phyloP scores from a whole-genome alignment of 2,113 vertebrate species.

The Motacilla alba region DNA sequence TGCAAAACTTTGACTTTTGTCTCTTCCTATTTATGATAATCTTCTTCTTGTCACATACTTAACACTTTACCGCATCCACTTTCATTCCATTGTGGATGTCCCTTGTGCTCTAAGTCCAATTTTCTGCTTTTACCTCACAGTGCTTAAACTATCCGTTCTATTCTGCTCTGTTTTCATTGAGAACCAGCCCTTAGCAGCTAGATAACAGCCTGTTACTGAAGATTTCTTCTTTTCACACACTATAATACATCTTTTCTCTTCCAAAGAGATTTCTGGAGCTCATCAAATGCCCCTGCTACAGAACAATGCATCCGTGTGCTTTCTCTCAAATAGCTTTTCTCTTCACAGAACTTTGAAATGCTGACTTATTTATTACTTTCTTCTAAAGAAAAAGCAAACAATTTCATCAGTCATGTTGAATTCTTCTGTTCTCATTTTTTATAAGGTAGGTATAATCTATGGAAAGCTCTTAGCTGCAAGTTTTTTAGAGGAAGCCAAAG shows the following conservation, averaged over 20 bases:
- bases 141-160: conserved; percentile 36
- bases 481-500: neutral
- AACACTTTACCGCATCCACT: conserved; percentile 14
- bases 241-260: conserved; percentile 51
- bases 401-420: conserved; percentile 33
- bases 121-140: conserved; percentile 42
- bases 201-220: conserved; percentile 26
- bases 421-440: conserved; percentile 2
- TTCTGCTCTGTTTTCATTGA: conserved; percentile 49
- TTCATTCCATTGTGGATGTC: conserved; percentile 21
- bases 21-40: conserved; percentile 37
- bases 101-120: conserved; percentile 33
- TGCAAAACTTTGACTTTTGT: neutral
- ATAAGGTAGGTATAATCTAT: neutral
- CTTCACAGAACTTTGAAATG: conserved; percentile 20
- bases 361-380: conserved; percentile 37
- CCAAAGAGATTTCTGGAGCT: conserved; percentile 39
- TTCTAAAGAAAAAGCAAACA: conserved; percentile 32
- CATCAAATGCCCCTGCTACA: conserved; percentile 5
- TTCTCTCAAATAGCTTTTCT: conserved; percentile 30
- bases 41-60: conserved; percentile 28
- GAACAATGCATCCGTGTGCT: conserved; percentile 16
- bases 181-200: conserved; percentile 40
- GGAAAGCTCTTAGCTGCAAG: neutral
- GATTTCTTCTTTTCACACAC: conserved; percentile 42